Conservation (phyloP, 2,888 invertebrate species). For the Ochropleura plecta region DNA sequence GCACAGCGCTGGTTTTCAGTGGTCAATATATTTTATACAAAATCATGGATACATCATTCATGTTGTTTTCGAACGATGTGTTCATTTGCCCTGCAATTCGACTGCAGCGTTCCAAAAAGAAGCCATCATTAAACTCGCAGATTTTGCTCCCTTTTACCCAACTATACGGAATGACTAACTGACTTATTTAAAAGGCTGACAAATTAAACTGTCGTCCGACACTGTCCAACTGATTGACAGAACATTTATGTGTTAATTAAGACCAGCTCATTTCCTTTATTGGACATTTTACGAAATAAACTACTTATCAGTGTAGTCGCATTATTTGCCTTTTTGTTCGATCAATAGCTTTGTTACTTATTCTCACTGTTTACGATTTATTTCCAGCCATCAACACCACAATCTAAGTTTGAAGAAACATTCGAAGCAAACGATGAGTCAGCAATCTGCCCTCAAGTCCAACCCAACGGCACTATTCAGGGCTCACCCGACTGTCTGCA, state of each 20-base stretch:
- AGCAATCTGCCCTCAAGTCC: conserved; percentile 76
- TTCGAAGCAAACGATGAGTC: conserved; percentile 77
- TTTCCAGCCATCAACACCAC: conserved; percentile 47
- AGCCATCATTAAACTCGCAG: conserved; percentile 19
- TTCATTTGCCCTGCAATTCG: conserved; percentile 3
- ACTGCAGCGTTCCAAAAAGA: background rate
- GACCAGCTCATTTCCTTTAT: conserved; percentile 51
- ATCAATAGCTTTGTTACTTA: background rate
- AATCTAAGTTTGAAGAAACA: conserved; percentile 67
- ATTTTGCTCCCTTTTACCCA: conserved; percentile 11
- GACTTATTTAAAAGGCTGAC: conserved; percentile 52
- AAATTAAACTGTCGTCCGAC: conserved; percentile 58
- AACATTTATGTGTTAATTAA: conserved; percentile 62
- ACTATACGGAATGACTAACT: conserved; percentile 23
- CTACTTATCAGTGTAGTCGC: background rate
- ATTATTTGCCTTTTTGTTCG: background rate
- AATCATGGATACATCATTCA: no score
- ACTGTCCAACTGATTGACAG: conserved; percentile 55
- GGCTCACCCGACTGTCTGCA: conserved; percentile 76
- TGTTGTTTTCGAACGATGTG: conserved; percentile 23
- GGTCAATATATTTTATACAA: no score
- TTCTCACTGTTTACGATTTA: background rate
- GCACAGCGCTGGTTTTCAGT: no score
- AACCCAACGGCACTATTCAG: conserved; percentile 53
- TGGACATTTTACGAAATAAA: conserved; percentile 32